Base-by-base conservation (phyloP, 1,140 invertebrate genomes). In the Ceratosolen solmsi region DNA sequence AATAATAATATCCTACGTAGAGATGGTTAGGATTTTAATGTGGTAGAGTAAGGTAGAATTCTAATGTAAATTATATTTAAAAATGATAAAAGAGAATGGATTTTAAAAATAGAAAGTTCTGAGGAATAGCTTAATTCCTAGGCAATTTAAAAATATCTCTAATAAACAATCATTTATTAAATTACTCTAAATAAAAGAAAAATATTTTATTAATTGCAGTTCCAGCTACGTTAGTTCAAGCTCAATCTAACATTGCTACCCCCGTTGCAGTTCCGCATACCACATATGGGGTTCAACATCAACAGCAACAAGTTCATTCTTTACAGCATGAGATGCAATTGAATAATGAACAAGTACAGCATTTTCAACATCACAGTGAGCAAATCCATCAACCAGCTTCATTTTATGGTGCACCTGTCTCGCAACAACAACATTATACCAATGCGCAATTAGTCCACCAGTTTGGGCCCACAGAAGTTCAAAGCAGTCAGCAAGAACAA, bases 351-450 rank as follows among this genome's bases (percentile, higher is more conserved):
- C 71, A 73, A 73, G 54, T 75, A 9, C 51, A 58, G 36, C 51
- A 36, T 3, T 13, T 54, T 41, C 17, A 54, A n/a, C 65, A 38
- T 17, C 65, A 38, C 65, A 11, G 38, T 58, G 51, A 30, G 15
- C 74, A 20, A 4, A 1, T 63, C 4, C 11, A 27, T 27, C 73
- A 41, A 63, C 30, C 74, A 38, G 13, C 56, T 15, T 17, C 25
- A 3, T 20, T 4, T 73, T 63, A 74, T 22, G 70, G 68, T 17
- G 51, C 22, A n/a, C 33, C 68, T 65, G 49, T 30, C 27, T 11
- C 4, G 71, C 22, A n/a, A 56, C 78, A 80, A n/a, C 79, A 80
- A n/a, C 58, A 38, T 0, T 33, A 33, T 13, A 20, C 56, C n/a
- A 30, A 75, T 3, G 54, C 36, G 5, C 73, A 49, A 1, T 46